phyloP scores from a whole-genome alignment of 2,797 vertebrate genomes.

The Characodon lateralis region DNA sequence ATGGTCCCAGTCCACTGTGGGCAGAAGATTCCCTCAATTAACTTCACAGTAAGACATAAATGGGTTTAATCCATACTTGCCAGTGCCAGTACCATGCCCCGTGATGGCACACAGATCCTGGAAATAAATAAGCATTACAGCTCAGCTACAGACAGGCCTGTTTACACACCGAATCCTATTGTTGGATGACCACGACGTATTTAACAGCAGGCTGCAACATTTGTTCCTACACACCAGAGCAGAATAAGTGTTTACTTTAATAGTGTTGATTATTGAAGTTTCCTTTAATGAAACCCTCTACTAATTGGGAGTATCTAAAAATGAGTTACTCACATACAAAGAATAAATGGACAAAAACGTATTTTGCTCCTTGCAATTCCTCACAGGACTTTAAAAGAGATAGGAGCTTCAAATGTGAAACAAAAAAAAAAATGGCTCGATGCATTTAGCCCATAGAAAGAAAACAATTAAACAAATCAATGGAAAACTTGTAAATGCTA shows the following conservation, averaged over 20 bases:
- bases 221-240: slow-evolving; percentile 18
- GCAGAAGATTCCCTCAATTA: slow-evolving; percentile 75
- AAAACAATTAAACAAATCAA: slow-evolving; percentile 67
- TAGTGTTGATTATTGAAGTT: slow-evolving; percentile 29
- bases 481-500: slow-evolving; percentile 63
- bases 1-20: slow-evolving; percentile 46
- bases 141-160: slow-evolving; percentile 21
- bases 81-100: slow-evolving; percentile 48
- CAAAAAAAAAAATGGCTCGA: slow-evolving; percentile 31
- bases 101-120: slow-evolving; percentile 41
- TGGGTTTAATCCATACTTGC: slow-evolving; percentile 72
- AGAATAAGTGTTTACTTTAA: slow-evolving; percentile 15
- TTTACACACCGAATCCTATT: slow-evolving; percentile 25
- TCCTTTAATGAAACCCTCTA: slow-evolving; percentile 34
- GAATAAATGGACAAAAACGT: slow-evolving; percentile 17
- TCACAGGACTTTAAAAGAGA: slow-evolving; percentile 34
- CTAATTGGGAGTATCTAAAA: slow-evolving; percentile 34
- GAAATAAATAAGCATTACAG: slow-evolving; percentile 59
- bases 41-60: slow-evolving; percentile 70
- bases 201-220: slow-evolving; percentile 21
- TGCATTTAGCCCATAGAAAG: slow-evolving; percentile 55
- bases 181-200: slow-evolving; percentile 29
- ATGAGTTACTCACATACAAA: slow-evolving; percentile 18
- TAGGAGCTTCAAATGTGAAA: slow-evolving; percentile 23
- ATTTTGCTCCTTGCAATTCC: slow-evolving; percentile 16